Evolutionary conservation across 2,113 vertebrate genomes (phyloP).

Genomic region (Trogon melanurus): DNA sequence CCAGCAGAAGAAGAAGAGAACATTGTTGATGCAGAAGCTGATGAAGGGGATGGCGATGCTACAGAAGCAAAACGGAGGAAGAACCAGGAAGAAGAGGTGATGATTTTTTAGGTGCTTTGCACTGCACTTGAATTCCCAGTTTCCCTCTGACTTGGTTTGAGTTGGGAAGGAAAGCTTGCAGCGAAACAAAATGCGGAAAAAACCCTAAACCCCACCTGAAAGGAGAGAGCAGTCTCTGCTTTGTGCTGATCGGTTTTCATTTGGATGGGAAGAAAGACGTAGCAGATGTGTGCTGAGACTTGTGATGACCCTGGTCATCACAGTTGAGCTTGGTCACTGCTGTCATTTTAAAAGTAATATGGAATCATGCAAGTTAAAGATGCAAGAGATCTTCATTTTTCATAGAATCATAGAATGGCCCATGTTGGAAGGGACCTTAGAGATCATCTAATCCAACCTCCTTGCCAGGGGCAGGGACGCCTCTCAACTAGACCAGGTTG

Average conservation of each 20-base stretch:
- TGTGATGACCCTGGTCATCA: neutral
- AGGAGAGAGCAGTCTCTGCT: neutral
- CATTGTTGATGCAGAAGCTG: constrained; percentile 85
- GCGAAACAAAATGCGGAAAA: neutral
- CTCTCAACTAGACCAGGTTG: too few species aligned
- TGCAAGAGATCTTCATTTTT: neutral
- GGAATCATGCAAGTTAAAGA: neutral
- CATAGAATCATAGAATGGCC: too few species aligned
- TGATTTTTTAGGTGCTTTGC: neutral
- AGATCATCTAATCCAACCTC: too few species aligned
- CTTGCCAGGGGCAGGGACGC: too few species aligned
- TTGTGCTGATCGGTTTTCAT: neutral
- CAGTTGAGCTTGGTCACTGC: neutral
- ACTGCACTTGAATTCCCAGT: neutral
- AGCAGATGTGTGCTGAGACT: neutral
- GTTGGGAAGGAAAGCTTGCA: neutral
- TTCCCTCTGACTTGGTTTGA: neutral
- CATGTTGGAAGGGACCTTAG: too few species aligned
- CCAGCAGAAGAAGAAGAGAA: constrained; percentile 75
- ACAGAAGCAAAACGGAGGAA: constrained; percentile 84
- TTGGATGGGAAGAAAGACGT: neutral
- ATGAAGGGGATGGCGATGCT: constrained; percentile 94
- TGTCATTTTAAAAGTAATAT: neutral
- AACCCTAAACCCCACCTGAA: fast-evolving
- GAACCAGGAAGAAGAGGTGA: constrained; percentile 94